Percentiles rank a stretch among this genome's conserved stretches.
These are phyloP conservation scores for Triplophysa dalaica DNA, from an alignment of 2,113 vertebrate species.

Conservation along the genomic window DNA sequence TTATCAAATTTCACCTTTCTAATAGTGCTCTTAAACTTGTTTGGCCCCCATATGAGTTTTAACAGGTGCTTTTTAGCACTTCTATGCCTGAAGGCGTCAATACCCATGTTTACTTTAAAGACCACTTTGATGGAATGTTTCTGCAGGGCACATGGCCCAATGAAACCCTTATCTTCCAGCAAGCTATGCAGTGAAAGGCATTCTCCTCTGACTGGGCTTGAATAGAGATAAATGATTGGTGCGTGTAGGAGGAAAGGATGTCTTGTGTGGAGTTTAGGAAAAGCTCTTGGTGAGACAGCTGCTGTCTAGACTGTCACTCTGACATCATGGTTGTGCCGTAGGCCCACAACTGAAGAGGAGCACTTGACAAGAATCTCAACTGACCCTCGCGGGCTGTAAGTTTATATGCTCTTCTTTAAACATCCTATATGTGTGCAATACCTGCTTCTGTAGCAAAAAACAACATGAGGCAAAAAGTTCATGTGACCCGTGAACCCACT, in stretches of 20 bases:
- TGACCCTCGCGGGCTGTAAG: slow-evolving; percentile 64
- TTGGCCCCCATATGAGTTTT: slow-evolving; percentile 11
- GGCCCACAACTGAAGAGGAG: slow-evolving; percentile 62
- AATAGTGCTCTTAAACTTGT: background rate
- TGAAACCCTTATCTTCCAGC: slow-evolving; percentile 24
- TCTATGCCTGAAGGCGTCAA: slow-evolving; percentile 9
- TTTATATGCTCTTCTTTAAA: slow-evolving; percentile 62
- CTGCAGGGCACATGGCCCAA: slow-evolving; percentile 16
- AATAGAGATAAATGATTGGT: slow-evolving; percentile 37
- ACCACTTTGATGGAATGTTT: slow-evolving; percentile 40
- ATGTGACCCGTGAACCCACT: slow-evolving; percentile 4
- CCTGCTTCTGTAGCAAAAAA: slow-evolving; percentile 17
- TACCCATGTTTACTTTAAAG: slow-evolving; percentile 30
- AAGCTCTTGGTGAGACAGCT: slow-evolving; percentile 64
- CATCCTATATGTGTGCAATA: slow-evolving; percentile 44
- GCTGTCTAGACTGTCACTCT: slow-evolving; percentile 70
- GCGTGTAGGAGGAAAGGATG: slow-evolving; percentile 29
- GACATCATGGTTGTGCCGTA: slow-evolving; percentile 57
- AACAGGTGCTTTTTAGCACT: slow-evolving; percentile 30
- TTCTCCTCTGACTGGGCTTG: slow-evolving; percentile 26
- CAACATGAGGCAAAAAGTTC: slow-evolving; percentile 4
- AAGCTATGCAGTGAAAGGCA: slow-evolving; percentile 34
- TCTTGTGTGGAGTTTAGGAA: slow-evolving; percentile 59
- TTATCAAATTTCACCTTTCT: slow-evolving; percentile 24
- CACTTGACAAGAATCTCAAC: slow-evolving; percentile 60